Percentiles rank a stretch among this genome's conserved stretches.
These are phyloP conservation scores for Pogonomyrmex californicus DNA, from an alignment of 1,140 invertebrate genomes.

Conservation along the genomic window DNA sequence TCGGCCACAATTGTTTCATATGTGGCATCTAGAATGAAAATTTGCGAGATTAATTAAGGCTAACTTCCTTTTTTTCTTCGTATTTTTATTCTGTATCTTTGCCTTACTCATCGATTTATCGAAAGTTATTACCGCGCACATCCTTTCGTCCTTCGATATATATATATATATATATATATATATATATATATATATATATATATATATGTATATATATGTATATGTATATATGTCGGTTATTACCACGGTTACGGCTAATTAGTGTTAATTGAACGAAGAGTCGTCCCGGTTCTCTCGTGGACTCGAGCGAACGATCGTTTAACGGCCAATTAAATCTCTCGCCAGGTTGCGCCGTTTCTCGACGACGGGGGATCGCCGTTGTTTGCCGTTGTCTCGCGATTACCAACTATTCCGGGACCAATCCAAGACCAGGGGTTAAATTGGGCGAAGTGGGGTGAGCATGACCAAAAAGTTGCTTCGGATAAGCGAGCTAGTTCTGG, in stretches of 20 bases:
- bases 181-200: neutral
- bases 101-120: conserved; percentile 62
- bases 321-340: conserved; percentile 74
- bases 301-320: conserved; percentile 62
- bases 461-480: conserved; percentile 11
- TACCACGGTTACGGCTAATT: conserved; percentile 70
- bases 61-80: neutral
- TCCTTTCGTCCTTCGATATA: conserved; percentile 13
- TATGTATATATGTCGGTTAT: conserved; percentile 61
- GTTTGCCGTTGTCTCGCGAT: conserved; percentile 48
- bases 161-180: too few species aligned
- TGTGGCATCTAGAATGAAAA: neutral
- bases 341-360: conserved; percentile 45
- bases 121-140: conserved; percentile 43
- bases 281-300: conserved; percentile 30
- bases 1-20: neutral
- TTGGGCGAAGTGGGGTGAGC: conserved; percentile 1
- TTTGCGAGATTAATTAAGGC: neutral
- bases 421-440: conserved; percentile 17
- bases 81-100: neutral
- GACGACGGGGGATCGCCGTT: conserved; percentile 35
- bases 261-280: conserved; percentile 69
- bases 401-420: conserved; percentile 3
- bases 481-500: neutral
- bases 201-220: neutral